Conservation (phyloP, 2,888 invertebrate species). For the Desoria tigrina region DNA sequence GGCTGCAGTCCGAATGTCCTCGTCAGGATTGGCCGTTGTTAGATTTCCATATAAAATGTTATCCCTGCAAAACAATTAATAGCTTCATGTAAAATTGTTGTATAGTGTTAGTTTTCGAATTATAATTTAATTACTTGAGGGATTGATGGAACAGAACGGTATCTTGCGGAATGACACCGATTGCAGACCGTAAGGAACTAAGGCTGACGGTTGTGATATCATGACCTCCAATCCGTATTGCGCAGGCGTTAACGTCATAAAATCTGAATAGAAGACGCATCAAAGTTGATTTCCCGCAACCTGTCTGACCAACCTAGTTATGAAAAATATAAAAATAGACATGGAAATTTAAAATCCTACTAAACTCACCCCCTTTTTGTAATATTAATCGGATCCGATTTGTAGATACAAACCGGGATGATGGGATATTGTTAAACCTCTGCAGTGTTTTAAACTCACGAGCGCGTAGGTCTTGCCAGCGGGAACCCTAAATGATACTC, state of each 20-base stretch:
- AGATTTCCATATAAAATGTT: slow-evolving; percentile 61
- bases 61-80: slow-evolving; percentile 58
- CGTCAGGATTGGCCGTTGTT: slow-evolving; percentile 57
- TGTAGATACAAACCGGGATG: too few species aligned
- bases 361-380: too few species aligned
- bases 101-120: too few species aligned
- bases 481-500: too few species aligned
- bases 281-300: slow-evolving; percentile 86
- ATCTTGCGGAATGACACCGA: slow-evolving; percentile 95
- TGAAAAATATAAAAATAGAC: slow-evolving; percentile 57
- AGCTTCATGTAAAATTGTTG: neutral
- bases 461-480: too few species aligned
- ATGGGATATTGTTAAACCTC: too few species aligned
- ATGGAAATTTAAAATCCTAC: too few species aligned
- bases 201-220: neutral
- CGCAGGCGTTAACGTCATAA: slow-evolving; percentile 68
- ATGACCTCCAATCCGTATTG: slow-evolving; percentile 6
- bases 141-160: slow-evolving; percentile 92
- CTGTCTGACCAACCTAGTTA: slow-evolving; percentile 3
- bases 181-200: slow-evolving; percentile 61
- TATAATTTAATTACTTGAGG: slow-evolving; percentile 75
- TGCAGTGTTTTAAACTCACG: too few species aligned
- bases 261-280: slow-evolving; percentile 94
- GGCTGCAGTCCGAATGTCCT: slow-evolving; percentile 60
- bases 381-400: too few species aligned